phyloP scores from a whole-genome alignment of 2,113 vertebrate genomes.

The Pterocles burchelli region DNA sequence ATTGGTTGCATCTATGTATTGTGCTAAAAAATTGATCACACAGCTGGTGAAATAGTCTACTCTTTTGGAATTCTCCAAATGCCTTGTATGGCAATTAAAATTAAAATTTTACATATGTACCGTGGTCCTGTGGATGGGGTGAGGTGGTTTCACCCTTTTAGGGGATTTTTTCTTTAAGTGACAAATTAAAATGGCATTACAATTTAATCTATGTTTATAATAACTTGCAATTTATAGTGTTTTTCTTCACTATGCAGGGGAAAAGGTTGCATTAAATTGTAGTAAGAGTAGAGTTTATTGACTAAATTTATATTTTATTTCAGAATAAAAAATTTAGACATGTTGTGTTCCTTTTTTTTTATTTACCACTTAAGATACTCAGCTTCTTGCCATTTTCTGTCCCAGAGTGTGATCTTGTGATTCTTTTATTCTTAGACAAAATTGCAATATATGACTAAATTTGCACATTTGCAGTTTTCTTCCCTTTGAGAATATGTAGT shows the following conservation, averaged over 20 bases:
- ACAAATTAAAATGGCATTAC: background rate
- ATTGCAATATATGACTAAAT: background rate
- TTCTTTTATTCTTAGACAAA: background rate
- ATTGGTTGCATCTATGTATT: background rate
- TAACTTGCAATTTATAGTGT: background rate
- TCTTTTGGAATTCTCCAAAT: background rate
- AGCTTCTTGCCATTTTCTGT: background rate
- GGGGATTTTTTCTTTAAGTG: background rate
- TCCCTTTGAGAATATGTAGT: background rate
- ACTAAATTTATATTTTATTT: background rate
- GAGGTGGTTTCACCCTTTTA: background rate
- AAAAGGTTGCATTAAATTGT: background rate
- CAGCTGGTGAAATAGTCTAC: background rate
- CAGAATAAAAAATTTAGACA: background rate
- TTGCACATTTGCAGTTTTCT: background rate
- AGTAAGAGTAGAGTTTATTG: background rate
- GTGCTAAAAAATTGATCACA: background rate
- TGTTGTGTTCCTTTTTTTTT: background rate
- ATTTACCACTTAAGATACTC: background rate
- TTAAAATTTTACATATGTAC: background rate
- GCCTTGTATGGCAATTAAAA: background rate
- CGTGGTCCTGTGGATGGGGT: background rate
- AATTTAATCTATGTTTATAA: background rate
- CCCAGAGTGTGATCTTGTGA: background rate
- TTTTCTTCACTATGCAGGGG: background rate